These are phyloP conservation scores for Hydrozoanthus tunicans DNA, from an alignment of 64 coral and sea anemone species.

Conservation along the genomic window DNA sequence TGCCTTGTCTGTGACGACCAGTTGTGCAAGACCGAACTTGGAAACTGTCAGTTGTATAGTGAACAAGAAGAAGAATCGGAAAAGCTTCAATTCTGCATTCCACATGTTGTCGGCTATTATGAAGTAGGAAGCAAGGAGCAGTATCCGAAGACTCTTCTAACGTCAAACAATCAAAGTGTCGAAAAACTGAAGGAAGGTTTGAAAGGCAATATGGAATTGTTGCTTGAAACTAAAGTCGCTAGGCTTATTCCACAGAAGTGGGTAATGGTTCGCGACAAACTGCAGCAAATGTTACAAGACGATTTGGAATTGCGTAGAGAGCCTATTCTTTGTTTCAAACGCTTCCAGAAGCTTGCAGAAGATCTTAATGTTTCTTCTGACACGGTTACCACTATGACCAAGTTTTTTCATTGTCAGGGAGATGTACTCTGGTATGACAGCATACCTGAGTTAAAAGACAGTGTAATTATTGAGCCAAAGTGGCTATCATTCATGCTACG, in stretches of 20 bases:
- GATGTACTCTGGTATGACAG: slow-evolving; percentile 32
- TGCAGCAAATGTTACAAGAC: not conserved
- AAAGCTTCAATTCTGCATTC: not conserved
- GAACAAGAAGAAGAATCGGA: not conserved
- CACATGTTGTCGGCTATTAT: slow-evolving; percentile 16
- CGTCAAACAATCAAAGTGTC: slow-evolving; percentile 13
- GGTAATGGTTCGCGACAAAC: slow-evolving; percentile 17
- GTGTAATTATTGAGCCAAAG: slow-evolving; percentile 36
- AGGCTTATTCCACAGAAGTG: slow-evolving; percentile 30
- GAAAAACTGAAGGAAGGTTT: not conserved
- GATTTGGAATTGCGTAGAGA: slow-evolving; percentile 1
- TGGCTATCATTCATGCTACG: slow-evolving; percentile 40
- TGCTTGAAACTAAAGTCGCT: not conserved
- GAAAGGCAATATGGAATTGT: not conserved
- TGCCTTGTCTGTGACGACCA: slow-evolving; percentile 10
- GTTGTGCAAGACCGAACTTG: not conserved
- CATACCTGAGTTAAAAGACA: slow-evolving; percentile 30
- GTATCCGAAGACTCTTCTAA: slow-evolving; percentile 18
- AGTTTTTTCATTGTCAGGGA: slow-evolving; percentile 44
- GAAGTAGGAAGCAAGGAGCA: slow-evolving; percentile 39
- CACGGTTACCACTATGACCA: not conserved
- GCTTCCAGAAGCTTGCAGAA: slow-evolving; percentile 4
- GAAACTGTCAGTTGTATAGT: not conserved
- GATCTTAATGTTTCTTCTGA: not conserved
- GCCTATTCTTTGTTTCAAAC: not conserved